Conservation (phyloP, 2,797 vertebrate genomes). For the Malurus leucopterus region DNA sequence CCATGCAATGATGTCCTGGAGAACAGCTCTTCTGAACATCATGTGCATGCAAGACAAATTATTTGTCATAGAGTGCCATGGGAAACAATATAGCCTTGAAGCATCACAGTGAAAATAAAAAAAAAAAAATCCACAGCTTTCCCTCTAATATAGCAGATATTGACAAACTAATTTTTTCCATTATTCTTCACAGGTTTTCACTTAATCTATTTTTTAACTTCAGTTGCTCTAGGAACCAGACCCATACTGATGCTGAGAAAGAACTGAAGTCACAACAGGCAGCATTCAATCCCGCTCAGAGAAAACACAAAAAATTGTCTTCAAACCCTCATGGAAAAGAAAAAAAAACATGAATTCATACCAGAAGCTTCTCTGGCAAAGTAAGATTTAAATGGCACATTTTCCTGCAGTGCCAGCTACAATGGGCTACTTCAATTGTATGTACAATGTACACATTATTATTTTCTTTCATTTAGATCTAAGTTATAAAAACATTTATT, state of each 20-base stretch:
- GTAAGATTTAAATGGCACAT: background rate
- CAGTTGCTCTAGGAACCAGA: background rate
- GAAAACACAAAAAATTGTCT: background rate
- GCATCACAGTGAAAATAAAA: background rate
- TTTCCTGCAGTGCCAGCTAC: background rate
- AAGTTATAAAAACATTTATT: no score
- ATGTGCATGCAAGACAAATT: background rate
- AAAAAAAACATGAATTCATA: background rate
- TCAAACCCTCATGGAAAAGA: background rate
- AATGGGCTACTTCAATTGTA: background rate
- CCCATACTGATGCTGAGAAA: background rate
- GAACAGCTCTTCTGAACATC: background rate
- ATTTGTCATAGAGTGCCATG: background rate
- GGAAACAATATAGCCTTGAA: background rate
- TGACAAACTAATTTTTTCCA: background rate
- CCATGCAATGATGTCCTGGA: background rate
- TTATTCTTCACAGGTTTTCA: background rate
- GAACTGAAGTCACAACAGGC: background rate
- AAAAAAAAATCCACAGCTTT: background rate
- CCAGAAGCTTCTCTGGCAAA: background rate
- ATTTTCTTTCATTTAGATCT: background rate
- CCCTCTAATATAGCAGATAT: background rate
- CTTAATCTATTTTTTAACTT: background rate
- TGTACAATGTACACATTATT: accelerated
- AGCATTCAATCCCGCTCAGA: background rate